Conservation (phyloP, 2,797 vertebrate genomes). For the Leptatherina wallacei region DNA sequence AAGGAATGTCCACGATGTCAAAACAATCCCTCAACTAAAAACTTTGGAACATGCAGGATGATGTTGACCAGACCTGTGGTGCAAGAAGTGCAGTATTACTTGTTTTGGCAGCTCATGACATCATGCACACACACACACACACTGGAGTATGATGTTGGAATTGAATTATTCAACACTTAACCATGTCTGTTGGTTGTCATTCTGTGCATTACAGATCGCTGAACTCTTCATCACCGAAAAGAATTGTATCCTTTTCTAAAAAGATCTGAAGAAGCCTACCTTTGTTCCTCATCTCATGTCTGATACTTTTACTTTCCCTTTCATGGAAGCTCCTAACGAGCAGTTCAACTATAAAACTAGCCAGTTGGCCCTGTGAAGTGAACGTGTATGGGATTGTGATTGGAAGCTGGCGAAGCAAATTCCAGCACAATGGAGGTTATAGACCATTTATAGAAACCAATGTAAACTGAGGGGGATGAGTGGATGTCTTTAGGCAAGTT, state of each 20-base stretch:
- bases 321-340: conserved; percentile 9
- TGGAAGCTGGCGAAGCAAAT: conserved; percentile 33
- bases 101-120: conserved; percentile 47
- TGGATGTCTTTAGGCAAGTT: conserved; percentile 52
- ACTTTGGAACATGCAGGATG: conserved; percentile 61
- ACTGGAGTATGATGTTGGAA: conserved; percentile 18
- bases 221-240: conserved; percentile 86
- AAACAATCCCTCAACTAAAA: conserved; percentile 68
- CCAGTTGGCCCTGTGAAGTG: conserved; percentile 16
- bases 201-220: conserved; percentile 81
- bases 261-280: neutral
- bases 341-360: conserved; percentile 21
- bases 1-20: conserved; percentile 67
- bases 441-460: conserved; percentile 42
- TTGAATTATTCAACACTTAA: conserved; percentile 34
- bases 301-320: conserved; percentile 11
- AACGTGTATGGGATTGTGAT: conserved; percentile 25
- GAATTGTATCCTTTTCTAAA: conserved; percentile 85
- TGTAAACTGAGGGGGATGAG: conserved; percentile 50
- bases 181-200: conserved; percentile 39
- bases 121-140: conserved; percentile 15
- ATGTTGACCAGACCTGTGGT: conserved; percentile 44
- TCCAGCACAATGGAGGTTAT: conserved; percentile 55
- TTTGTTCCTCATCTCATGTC: neutral
- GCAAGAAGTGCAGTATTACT: conserved; percentile 12